Base-by-base conservation (phyloP, 92 coral and sea anemone species). In the Zoanthus sansibaricus region DNA sequence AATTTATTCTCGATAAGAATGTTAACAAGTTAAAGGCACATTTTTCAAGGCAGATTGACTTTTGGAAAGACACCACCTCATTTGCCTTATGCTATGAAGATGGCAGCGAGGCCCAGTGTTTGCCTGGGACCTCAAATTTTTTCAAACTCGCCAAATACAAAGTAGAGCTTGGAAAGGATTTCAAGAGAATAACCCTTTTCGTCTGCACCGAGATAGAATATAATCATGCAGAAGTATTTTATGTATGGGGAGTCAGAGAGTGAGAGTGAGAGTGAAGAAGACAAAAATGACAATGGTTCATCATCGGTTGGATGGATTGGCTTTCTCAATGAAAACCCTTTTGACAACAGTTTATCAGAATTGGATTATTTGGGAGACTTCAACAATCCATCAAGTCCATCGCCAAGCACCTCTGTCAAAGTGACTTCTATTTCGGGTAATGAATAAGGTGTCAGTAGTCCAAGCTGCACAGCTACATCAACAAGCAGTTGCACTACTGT, bases 291-390 rank as follows among this genome's bases (percentile, higher is more conserved):
- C 74, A 69, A 69, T 69, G 46, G 74, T n/a, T 69, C 74, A 69
- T 69, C 74, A 31, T 69, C 18, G 16, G 47, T 69, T 69, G 73
- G 44, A 21, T 69, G 73, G 46, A 69, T 69, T 69, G 45, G 73
- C 73, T 69, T 46, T 69, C 45, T 69, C 73, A 44, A 30, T 69
- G 73, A 69, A 69, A 69, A 69, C 32, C 73, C 73, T 69, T 69
- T 69, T 69, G 74, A 69, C 74, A 69, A 69, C 74, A 31, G 74
- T 69, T 69, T 69, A 69, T 69, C 74, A 69, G 74, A 69, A 69
- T 69, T 69, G 74, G 74, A 69, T 69, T 69, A 69, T 69, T 69
- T 69, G 74, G 46, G 47, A 69, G 74, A 31, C 74, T 69, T 69
- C 46, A 69, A 69, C 74, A 69, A 69, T 8, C 74, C 74, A 69